Evolutionary conservation across 2,113 vertebrate genomes (phyloP).

Genomic region (Oreochromis spilurus): DNA sequence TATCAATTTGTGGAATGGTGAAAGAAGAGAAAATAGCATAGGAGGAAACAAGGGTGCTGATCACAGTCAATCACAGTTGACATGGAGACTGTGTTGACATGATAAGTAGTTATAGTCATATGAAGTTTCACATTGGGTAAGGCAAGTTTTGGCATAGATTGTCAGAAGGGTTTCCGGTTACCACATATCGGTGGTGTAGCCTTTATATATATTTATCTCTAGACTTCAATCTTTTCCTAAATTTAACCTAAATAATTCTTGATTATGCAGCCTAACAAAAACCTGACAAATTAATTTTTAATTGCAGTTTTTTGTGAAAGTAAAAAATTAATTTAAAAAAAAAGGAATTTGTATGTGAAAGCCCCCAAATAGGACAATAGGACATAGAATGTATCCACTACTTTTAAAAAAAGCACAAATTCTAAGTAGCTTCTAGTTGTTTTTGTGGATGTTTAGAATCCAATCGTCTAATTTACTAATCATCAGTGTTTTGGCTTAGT

Average conservation of each 20-base stretch:
- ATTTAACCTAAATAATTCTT: rapidly evolving
- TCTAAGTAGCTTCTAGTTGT: neutral
- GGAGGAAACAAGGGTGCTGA: neutral
- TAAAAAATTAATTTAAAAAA: neutral
- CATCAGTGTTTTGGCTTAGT: neutral
- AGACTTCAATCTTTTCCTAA: neutral
- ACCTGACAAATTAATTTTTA: neutral
- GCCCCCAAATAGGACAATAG: neutral
- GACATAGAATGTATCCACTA: neutral
- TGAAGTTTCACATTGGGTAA: neutral
- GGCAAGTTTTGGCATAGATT: neutral
- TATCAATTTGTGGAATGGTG: neutral
- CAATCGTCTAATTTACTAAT: neutral
- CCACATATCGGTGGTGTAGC: neutral
- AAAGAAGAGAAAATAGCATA: neutral
- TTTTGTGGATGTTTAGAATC: neutral
- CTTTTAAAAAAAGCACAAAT: too few species aligned
- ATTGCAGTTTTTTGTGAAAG: neutral
- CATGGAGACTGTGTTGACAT: neutral
- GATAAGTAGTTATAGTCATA: neutral
- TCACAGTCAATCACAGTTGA: neutral
- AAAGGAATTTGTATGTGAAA: neutral
- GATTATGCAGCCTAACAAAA: neutral
- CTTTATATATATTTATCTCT: neutral
- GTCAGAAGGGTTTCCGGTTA: neutral